Base-by-base conservation (phyloP, 2,888 invertebrate species). In the Epinotia brunnichana region DNA sequence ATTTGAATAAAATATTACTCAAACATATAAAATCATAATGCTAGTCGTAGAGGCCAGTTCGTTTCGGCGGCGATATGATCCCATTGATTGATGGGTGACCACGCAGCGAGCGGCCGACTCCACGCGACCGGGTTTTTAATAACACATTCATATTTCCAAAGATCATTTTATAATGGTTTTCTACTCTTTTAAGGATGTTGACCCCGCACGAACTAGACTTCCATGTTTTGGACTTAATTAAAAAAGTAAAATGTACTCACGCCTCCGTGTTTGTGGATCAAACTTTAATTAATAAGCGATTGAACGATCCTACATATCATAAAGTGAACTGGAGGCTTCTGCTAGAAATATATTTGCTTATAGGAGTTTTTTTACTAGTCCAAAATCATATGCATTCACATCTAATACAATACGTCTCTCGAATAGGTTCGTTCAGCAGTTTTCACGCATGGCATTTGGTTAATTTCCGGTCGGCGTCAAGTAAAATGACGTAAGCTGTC, bases 31-130 rank as follows among this genome's bases (percentile, higher is more conserved):
- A 92, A 90, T 90, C 89, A 91, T 91, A 91, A 90, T 89, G 85
- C 88, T 83, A 84, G 84, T 83, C 84, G 82, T 80, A 81, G 85
- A 66, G 72, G 67, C 85, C 84, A 83, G 89, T 86, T 89, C 85
- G 88, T 90, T 90, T 90, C 88, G 87, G 85, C 85, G 83, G 79
- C 85, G 90, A 91, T 92, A 91, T 90, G 92, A 92, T 91, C 87
- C 90, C 88, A 91, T 92, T 93, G 93, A 93, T 93, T 92, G 92
- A 93, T 93, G 90, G 92, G 92, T 92, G 90, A 90, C 90, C 91
- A 90, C 87, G 90, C 87, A 84, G 89, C 82, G 87, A 56, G 83
- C 68, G 67, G 63, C 69, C 73, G 61, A 29, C 60, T 54, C 48
- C 41, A 62, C 57, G 39, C 17, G 73, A 59, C 69, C 73, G 57